Evolutionary conservation across 2,888 invertebrate species (phyloP), one percentile per base, ranked within the genome.

Genomic region (Metalampra italica): DNA sequence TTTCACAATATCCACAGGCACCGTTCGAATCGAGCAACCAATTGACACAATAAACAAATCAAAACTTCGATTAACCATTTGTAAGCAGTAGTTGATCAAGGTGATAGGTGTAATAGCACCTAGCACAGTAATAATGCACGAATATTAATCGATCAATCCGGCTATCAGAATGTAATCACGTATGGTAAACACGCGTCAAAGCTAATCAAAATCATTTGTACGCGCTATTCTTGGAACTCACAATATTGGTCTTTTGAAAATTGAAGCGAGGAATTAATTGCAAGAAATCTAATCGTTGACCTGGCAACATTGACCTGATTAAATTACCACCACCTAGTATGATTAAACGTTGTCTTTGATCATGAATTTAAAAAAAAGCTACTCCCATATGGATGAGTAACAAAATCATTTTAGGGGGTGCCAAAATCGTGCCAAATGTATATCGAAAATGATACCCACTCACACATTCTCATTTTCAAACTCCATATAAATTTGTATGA

Each of bases 141-240:
- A 15, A 36, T 29, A 43, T 47, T 38, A 43, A n/a, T 11, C 44
- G 14, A 22, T 46, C 42, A 45, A 45, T 42, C 34, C 29, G 32
- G 13, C 8, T 37, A 46, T 43, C 30, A 48, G 47, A 51, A 43
- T 47, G 51, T 22, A 22, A 22, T 22, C 22, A 5, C 5, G 22
- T 49, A 44, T 34, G 50, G 11, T 47, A 53, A 52, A 49, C 46
- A 49, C 39, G 44, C 52, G 59, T 59, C 56, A 53, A 37, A 55
- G 30, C 36, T 48, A 60, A 61, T 61, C 61, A 60, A 46, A 37
- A 50, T 42, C 41, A 34, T 50, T 47, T 45, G 13, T 51, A 38
- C 9, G n/a, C 11, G 46, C 50, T 51, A 48, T 40, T 47, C 50
- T 42, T 42, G 41, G 46, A 29, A 41, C 9, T 40, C 5, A 22